These are phyloP conservation scores for Trissolcus basalis DNA, from an alignment of 1,140 invertebrate species.

Conservation along the genomic window DNA sequence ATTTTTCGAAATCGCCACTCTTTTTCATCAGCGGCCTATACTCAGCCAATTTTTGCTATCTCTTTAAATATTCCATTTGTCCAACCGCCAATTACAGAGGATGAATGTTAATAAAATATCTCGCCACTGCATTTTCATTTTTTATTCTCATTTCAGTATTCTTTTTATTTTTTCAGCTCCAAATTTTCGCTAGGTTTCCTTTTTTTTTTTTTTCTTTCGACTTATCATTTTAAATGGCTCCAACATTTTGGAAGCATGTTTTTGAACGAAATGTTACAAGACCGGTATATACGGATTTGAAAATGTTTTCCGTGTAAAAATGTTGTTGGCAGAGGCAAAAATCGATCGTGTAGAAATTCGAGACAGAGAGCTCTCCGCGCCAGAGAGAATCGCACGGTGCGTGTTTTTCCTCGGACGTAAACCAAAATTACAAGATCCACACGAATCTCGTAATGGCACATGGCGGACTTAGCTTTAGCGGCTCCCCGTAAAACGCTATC, in stretches of 20 bases:
- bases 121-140: too few species aligned
- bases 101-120: conserved; percentile 12
- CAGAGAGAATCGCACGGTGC: conserved; percentile 5
- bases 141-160: too few species aligned
- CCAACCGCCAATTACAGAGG: not conserved
- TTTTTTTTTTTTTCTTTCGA: too few species aligned
- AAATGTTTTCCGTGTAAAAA: too few species aligned
- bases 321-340: not conserved
- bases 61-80: conserved; percentile 23
- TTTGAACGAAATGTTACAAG: too few species aligned
- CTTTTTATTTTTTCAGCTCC: too few species aligned
- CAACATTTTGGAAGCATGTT: too few species aligned
- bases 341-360: not conserved
- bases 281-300: too few species aligned
- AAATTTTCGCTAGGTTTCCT: too few species aligned
- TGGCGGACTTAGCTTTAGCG: conserved; percentile 31
- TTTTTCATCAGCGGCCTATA: not conserved
- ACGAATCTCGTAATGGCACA: conserved; percentile 40
- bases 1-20: conserved; percentile 41
- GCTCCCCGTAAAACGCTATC: conserved; percentile 44
- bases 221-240: too few species aligned
- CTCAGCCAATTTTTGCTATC: not conserved
- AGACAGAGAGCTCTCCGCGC: too few species aligned
- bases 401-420: conserved; percentile 26
- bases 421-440: conserved; percentile 39